Base-by-base conservation (phyloP, 2,113 vertebrate species). In the Notiomystis cincta region DNA sequence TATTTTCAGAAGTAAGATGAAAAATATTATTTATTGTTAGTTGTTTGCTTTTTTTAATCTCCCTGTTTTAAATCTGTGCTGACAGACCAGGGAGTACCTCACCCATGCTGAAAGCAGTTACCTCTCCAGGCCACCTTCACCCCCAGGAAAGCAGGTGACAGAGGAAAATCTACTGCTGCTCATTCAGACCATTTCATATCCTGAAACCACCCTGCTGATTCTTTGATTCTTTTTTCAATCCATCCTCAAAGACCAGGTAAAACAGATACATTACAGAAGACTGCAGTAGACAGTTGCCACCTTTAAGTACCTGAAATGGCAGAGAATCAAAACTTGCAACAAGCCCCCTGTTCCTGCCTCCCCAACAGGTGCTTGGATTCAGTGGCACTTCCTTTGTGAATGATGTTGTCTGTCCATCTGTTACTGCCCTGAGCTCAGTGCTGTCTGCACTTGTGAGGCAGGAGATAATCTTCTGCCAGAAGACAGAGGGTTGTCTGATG, bases 301-400 rank as follows among this genome's bases (percentile, higher is more conserved):
- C 84, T 81, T n/a, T 45, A 89, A 97, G 71, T 44, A 95, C 78
- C 54, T 94, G 71, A 97, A 96, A 94, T 81, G 85, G 91, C 90
- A 97, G 51, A 82, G 61, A 93, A 92, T 89, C 82, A 91, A 92
- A 69, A 95, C 62, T 51, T 57, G 89, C 53, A 92, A 28, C 84
- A 79, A 84, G 42, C 86, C 95, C 86, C 73, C 50, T 37, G 90
- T 80, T 92, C 72, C 89, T 94, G 89, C 86, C 88, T 95, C 53
- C 88, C 95, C 94, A 96, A 69, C 95, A 97, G 95, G 77, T 65
- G 93, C 71, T 25, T 8, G 78, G 90, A 93, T 93, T 96, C 89
- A 35, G 15, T 75, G 93, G 62, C 79, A 84, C 79, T 90, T 92
- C 80, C 82, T 95, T 35, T 72, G 93, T 96, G 86, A 97, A 87